A percentile compares a stretch with the other conserved stretches of the same genome.
Evolutionary conservation across 2,888 invertebrate species (phyloP).

Genomic region (Ophion obscuratus): DNA sequence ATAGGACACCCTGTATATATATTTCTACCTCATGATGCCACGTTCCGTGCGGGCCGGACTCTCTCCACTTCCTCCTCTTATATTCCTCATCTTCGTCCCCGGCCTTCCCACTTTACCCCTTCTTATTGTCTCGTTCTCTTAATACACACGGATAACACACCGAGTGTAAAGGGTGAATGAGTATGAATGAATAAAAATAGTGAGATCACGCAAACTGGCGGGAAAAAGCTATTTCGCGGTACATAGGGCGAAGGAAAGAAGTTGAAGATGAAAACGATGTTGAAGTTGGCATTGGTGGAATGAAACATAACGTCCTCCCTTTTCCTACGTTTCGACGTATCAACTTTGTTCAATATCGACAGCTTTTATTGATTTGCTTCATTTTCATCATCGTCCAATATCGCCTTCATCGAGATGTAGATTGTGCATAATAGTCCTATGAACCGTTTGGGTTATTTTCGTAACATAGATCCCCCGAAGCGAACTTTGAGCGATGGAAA

Average conservation of each 20-base stretch:
- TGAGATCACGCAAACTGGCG: slow-evolving; percentile 52
- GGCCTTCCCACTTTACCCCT: slow-evolving; percentile 19
- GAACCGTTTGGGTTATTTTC: too few relatives aligned
- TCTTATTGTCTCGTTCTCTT: slow-evolving; percentile 38
- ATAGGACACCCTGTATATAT: background rate
- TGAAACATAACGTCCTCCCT: too few relatives aligned
- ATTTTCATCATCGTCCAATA: too few relatives aligned
- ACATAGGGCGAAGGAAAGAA: slow-evolving; percentile 61
- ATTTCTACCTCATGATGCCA: slow-evolving; percentile 57
- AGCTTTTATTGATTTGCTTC: too few relatives aligned
- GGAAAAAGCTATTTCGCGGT: slow-evolving; percentile 41
- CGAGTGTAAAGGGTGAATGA: slow-evolving; percentile 29
- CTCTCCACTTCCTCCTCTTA: slow-evolving; percentile 45
- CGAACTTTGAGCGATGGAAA: too few relatives aligned
- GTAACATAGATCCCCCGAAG: too few relatives aligned
- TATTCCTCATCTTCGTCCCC: slow-evolving; percentile 29
- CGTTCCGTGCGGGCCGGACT: slow-evolving; percentile 45
- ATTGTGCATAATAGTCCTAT: too few relatives aligned
- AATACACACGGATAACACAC: slow-evolving; percentile 32
- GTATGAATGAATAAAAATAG: slow-evolving; percentile 56
- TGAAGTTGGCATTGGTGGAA: too few relatives aligned
- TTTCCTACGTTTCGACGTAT: too few relatives aligned
- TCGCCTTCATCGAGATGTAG: too few relatives aligned
- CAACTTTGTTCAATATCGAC: too few relatives aligned
- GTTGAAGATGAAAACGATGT: slow-evolving; percentile 53